Evolutionary conservation across 1,140 invertebrate genomes (phyloP).

Genomic region (Nephila pilipes): DNA sequence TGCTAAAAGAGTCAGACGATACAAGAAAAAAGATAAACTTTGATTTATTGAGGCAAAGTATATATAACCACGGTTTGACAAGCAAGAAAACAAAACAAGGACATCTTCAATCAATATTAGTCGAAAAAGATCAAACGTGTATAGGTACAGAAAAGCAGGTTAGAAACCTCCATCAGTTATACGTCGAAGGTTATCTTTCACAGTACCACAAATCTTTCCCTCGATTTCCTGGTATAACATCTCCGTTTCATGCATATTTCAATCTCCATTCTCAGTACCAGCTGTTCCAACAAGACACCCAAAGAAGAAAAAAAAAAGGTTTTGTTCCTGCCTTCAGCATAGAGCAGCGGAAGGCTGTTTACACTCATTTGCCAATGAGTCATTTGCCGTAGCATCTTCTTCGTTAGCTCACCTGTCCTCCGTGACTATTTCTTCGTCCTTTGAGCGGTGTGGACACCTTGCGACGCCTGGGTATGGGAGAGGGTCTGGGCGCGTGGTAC

Average conservation of each 20-base stretch:
- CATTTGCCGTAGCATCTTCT: conserved; percentile 4
- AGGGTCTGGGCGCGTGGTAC: not conserved
- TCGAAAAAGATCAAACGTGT: no score
- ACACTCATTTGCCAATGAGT: conserved; percentile 27
- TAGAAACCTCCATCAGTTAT: no score
- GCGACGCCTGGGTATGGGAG: conserved; percentile 4
- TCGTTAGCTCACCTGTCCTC: not conserved
- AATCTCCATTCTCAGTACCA: not conserved
- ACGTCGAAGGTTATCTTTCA: not conserved
- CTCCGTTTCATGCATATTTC: not conserved
- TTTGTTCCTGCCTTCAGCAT: not conserved
- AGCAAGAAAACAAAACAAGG: no score
- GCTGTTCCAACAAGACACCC: not conserved
- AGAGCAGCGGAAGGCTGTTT: not conserved
- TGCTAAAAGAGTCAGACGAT: no score
- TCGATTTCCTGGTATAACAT: not conserved
- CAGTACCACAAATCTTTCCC: not conserved
- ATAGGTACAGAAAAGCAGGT: no score
- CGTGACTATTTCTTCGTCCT: conserved; percentile 30
- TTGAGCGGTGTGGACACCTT: conserved; percentile 21
- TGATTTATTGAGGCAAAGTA: no score
- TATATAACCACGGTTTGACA: no score
- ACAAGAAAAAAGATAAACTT: no score
- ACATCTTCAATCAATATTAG: no score
- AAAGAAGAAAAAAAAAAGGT: not conserved